A percentile compares a stretch with the other conserved stretches of the same genome.
These are phyloP conservation scores for Drosophila sproati DNA, from an alignment of 1,140 invertebrate genomes.

Conservation along the genomic window DNA sequence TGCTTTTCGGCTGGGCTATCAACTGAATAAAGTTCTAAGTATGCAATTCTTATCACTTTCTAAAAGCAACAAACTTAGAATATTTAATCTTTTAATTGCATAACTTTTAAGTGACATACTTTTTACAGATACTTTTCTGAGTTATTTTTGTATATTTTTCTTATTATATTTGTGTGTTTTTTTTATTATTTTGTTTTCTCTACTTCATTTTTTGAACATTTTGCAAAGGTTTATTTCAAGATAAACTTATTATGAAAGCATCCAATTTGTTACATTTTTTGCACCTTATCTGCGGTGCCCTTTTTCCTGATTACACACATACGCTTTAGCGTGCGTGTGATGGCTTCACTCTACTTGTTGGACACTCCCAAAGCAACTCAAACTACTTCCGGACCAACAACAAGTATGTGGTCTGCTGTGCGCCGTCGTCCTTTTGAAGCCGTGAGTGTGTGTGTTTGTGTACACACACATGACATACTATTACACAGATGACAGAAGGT, in stretches of 20 bases:
- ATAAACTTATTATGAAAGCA: conserved; percentile 18
- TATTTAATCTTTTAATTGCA: conserved; percentile 37
- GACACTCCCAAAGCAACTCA: conserved; percentile 22
- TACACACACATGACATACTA: conserved; percentile 7
- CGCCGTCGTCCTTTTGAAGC: conserved; percentile 46
- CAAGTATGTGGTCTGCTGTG: conserved; percentile 35
- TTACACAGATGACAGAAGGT: conserved; percentile 32
- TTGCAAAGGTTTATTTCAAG: conserved; percentile 16
- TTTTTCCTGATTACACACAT: conserved; percentile 43
- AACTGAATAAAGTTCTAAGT: neutral
- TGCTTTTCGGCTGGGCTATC: neutral
- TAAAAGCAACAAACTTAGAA: conserved; percentile 1
- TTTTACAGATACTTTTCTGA: neutral
- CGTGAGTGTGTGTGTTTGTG: conserved; percentile 13
- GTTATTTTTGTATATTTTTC: conserved; percentile 1
- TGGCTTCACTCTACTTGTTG: conserved; percentile 53
- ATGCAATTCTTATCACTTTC: neutral
- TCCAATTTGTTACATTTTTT: conserved; percentile 34
- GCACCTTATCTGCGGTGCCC: conserved; percentile 39
- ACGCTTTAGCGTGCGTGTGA: conserved; percentile 14
- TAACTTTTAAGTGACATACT: conserved; percentile 1
- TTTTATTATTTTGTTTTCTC: neutral
- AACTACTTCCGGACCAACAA: conserved; percentile 26
- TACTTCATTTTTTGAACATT: neutral
- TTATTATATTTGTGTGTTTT: neutral